Base-by-base conservation (phyloP, 2,888 invertebrate genomes). In the Silvanus unidentatus region DNA sequence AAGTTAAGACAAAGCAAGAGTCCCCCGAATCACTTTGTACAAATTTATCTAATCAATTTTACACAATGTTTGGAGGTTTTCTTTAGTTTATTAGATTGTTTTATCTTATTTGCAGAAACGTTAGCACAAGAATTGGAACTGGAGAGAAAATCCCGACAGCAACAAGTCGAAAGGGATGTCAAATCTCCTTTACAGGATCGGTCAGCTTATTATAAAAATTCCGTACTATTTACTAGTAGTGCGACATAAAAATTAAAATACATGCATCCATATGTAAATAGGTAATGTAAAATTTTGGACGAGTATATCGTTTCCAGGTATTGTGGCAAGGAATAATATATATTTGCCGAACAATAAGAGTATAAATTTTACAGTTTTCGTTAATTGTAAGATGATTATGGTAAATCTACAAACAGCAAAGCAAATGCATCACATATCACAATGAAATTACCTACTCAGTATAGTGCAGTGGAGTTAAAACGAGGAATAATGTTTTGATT, bases 221-320 rank as follows among this genome's bases (percentile, higher is more conserved):
- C 91, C 28, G 89, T 91, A 57, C 78, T 91, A 54, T 91, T 90
- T 72, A 89, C 89, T 62, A 89, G 89, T 69, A 89, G 88, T 69
- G 90, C 90, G 66, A 90, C 90, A 71, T 80, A 79, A 69, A 65
- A 32, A 9, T 9, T 32, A 32, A 4, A 32, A 32, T 32, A 9
- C 32, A 12, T 32, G 32, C n/a, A 32, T 22, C 4, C 8, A 8
- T 22, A 22, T 8, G 8, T 22, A 22, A 22, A 22, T n/a, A n/a
- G 8, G 22, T 22, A 22, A 22, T 29, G 27, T 37, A 48, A 39
- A 28, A n/a, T 41, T 28, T 35, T 40, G 28, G 5, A 9, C 10
- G 12, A 4, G 6, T 38, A 16, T 14, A 16, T 38, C 37, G 13
- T 38, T 38, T 2, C 13, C 4, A n/a, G n/a, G n/a, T n/a, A n/a